These are phyloP conservation scores for Melanotaenia parkinsoni DNA, from an alignment of 2,797 vertebrate genomes.

Conservation along the genomic window DNA sequence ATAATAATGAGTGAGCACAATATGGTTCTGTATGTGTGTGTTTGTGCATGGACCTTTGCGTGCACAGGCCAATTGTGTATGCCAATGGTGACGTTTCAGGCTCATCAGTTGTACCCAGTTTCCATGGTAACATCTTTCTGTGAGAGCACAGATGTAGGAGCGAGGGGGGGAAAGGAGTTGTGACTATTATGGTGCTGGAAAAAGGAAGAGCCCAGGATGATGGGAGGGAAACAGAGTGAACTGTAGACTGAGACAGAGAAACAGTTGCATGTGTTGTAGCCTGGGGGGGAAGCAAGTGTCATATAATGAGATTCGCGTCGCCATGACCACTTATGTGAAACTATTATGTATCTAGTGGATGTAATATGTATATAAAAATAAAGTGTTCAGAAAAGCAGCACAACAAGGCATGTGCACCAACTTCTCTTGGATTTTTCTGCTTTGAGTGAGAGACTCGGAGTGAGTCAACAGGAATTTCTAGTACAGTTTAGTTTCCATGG, in stretches of 20 bases:
- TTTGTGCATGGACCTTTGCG: neutral
- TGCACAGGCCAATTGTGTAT: slow-evolving; percentile 66
- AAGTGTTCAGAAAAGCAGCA: slow-evolving; percentile 10
- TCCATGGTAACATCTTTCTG: slow-evolving; percentile 83
- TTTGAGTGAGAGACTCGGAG: slow-evolving; percentile 66
- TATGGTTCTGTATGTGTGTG: slow-evolving; percentile 17
- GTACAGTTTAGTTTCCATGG: slow-evolving; percentile 84
- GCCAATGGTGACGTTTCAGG: slow-evolving; percentile 72
- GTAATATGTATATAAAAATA: neutral
- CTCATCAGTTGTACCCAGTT: slow-evolving; percentile 86
- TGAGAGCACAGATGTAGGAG: slow-evolving; percentile 75
- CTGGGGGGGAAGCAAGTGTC: slow-evolving; percentile 21
- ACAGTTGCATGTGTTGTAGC: slow-evolving; percentile 44
- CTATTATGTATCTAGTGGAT: slow-evolving; percentile 3
- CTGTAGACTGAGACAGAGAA: slow-evolving; percentile 48
- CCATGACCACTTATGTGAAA: slow-evolving; percentile 40
- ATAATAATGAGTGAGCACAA: slow-evolving; percentile 68
- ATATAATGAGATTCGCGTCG: slow-evolving; percentile 13
- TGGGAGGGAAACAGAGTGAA: slow-evolving; percentile 52
- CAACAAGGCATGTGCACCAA: slow-evolving; percentile 49
- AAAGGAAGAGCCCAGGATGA: slow-evolving; percentile 68
- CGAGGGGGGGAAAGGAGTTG: slow-evolving; percentile 58
- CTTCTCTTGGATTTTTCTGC: slow-evolving; percentile 51
- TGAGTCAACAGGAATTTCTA: slow-evolving; percentile 80
- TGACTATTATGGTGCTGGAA: slow-evolving; percentile 70